phyloP scores from a whole-genome alignment of 2,113 vertebrate genomes.

The Theropithecus gelada region DNA sequence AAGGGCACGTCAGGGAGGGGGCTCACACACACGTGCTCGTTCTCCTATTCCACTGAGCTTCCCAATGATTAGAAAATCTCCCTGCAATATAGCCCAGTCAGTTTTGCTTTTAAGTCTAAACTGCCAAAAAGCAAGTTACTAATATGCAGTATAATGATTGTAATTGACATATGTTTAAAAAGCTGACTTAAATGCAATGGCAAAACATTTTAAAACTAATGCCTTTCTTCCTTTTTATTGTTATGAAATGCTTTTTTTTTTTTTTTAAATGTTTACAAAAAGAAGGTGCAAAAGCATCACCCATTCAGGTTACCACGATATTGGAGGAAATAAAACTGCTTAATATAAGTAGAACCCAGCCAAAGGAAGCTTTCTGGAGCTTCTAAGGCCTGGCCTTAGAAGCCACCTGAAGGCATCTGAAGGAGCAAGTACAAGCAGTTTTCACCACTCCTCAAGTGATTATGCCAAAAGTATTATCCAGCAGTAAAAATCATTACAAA shows the following conservation, averaged over 20 bases:
- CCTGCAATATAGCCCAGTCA: neutral
- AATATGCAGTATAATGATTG: neutral
- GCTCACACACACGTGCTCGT: neutral
- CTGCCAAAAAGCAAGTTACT: conserved; percentile 12
- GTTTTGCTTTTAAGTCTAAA: conserved; percentile 1
- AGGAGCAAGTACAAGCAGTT: neutral
- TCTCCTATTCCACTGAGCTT: neutral
- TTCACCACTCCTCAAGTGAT: neutral
- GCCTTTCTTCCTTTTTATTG: neutral
- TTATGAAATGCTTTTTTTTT: neutral
- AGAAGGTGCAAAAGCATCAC: neutral
- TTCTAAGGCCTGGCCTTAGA: neutral
- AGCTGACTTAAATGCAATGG: neutral
- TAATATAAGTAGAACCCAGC: neutral
- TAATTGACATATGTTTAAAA: neutral
- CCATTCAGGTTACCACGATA: neutral
- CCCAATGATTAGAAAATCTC: neutral
- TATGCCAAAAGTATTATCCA: neutral
- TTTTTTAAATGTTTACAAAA: neutral
- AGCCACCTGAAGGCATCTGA: neutral
- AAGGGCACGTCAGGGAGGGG: neutral
- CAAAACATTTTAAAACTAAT: neutral
- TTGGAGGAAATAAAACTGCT: neutral
- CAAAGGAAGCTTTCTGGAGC: neutral
- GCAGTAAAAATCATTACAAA: neutral